These are phyloP conservation scores for Irena cyanogastra DNA, from an alignment of 2,113 vertebrate species.

Conservation along the genomic window DNA sequence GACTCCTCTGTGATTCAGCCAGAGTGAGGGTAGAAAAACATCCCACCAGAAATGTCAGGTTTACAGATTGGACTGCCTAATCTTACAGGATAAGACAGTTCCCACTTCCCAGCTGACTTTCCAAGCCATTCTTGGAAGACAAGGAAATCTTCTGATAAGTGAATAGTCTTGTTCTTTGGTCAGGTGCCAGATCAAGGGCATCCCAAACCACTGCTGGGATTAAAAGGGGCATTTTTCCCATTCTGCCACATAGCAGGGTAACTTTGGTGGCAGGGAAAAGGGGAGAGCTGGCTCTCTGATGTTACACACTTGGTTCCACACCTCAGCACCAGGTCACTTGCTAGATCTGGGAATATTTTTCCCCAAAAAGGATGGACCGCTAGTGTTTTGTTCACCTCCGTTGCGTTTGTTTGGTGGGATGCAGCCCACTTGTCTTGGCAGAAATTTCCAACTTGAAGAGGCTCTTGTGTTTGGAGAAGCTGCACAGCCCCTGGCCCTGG, in stretches of 20 bases:
- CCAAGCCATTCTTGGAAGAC: background rate
- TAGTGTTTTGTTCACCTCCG: fast-evolving
- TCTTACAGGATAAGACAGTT: background rate
- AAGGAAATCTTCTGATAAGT: background rate
- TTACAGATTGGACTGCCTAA: background rate
- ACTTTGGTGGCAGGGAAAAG: background rate
- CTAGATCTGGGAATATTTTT: background rate
- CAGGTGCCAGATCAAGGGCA: background rate
- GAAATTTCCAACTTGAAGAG: background rate
- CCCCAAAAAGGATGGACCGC: fast-evolving
- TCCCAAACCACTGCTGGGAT: background rate
- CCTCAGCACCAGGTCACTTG: background rate
- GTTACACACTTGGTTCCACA: fast-evolving
- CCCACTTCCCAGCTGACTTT: background rate
- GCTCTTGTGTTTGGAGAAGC: background rate
- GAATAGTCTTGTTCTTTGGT: background rate
- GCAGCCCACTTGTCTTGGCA: fast-evolving
- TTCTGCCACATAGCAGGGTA: background rate
- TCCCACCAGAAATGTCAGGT: background rate
- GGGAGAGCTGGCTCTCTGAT: background rate
- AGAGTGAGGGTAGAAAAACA: background rate
- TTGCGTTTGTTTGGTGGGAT: background rate
- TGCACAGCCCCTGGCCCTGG: background rate
- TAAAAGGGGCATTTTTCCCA: background rate
- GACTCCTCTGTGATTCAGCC: background rate